Evolutionary conservation across 2,888 invertebrate genomes (phyloP).

Genomic region (Athalia cordata): DNA sequence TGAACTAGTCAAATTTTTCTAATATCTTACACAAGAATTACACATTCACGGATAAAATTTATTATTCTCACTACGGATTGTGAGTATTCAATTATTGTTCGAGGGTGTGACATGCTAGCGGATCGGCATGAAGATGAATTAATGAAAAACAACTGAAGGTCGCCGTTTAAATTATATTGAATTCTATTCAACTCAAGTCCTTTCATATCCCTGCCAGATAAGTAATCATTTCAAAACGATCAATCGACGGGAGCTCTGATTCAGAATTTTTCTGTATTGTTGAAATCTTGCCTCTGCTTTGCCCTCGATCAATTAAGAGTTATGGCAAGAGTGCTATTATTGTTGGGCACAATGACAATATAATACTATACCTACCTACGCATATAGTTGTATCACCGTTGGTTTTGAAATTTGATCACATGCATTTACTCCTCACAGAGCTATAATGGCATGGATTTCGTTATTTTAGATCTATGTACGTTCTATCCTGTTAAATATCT

Average conservation of each 20-base stretch:
- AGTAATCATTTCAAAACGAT: neutral
- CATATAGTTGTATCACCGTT: neutral
- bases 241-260: too few species aligned
- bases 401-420: too few species aligned
- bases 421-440: too few species aligned
- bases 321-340: slow-evolving; percentile 24
- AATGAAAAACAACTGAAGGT: neutral
- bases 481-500: slow-evolving; percentile 5
- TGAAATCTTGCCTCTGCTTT: neutral
- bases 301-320: neutral
- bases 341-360: slow-evolving; percentile 38
- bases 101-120: neutral
- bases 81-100: slow-evolving; percentile 2
- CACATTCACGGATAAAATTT: slow-evolving; percentile 10
- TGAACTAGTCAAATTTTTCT: slow-evolving; percentile 15
- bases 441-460: too few species aligned
- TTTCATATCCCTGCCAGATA: neutral
- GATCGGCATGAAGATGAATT: neutral
- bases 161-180: neutral
- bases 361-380: neutral
- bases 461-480: neutral
- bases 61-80: neutral
- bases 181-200: neutral
- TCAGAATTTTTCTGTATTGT: neutral
- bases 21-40: slow-evolving; percentile 30